Evolutionary conservation across 2,113 vertebrate species (phyloP), one percentile per base, ranked within the genome.

Genomic region (Xenopus tropicalis): DNA sequence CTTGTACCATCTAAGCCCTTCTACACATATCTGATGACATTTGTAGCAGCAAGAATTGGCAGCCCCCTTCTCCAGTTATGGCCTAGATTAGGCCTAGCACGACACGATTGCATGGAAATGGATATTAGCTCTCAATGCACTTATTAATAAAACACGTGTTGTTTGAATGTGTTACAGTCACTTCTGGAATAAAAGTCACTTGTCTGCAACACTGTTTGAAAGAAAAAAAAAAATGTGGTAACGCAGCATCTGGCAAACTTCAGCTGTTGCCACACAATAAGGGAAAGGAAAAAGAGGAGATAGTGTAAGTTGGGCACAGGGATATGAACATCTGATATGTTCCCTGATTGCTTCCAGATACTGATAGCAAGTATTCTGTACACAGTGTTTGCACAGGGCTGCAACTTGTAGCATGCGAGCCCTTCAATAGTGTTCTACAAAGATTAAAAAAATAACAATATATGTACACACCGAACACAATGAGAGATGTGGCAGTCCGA

Each of bases 381-480:
- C 73, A 69, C 73, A 69, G 73, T 69, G 73, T 69, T 69, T 69
- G 58, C 20, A 44, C n/a, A 22, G 66, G 66, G 25, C 65, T 17
- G 46, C 20, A 76, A 66, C 11, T 11, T 64, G n/a, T 19, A 24
- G 21, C 57, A 13, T 12, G 57, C 57, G 44, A n/a, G 56, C 72
- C 72, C 65, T 66, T 74, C 21, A 42, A 61, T 61, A 76, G 72
- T 74, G 73, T 76, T 75, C 59, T 61, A 74, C 24, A 51, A 61
- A 51, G 44, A 24, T 12, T 14, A 61, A 61, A 61, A 46, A 56
- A 61, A 75, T 63, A 16, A 23, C 22, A 58, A 46, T 62, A 74
- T 42, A 37, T 51, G 59, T 43, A 21, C 22, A 29, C n/a, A 37
- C 57, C 25, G n/a, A 54, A 54, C 16, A 48, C 12, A 54, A 24